Evolutionary conservation across 2,113 vertebrate genomes (phyloP).

Genomic region (Daphoenositta chrysoptera): DNA sequence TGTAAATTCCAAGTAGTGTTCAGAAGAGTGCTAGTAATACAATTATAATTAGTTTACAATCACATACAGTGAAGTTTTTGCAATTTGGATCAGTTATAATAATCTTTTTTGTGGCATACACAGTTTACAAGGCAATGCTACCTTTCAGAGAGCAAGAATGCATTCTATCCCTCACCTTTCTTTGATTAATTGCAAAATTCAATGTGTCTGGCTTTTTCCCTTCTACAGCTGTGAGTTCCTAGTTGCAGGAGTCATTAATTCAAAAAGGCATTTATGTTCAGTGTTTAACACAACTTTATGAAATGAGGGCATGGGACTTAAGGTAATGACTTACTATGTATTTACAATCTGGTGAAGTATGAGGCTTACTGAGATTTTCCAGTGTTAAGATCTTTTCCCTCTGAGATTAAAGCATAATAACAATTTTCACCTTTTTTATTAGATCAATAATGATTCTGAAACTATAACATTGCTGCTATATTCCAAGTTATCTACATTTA

Average conservation of each 20-base stretch:
- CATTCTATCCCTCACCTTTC: neutral
- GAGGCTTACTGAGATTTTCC: neutral
- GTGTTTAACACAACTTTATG: neutral
- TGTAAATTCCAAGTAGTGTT: neutral
- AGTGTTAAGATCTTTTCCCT: neutral
- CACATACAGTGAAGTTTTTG: neutral
- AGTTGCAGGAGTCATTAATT: neutral
- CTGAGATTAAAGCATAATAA: neutral
- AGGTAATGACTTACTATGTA: neutral
- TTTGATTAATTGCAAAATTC: neutral
- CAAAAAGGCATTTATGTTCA: neutral
- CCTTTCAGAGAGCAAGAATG: neutral
- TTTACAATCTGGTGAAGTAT: neutral
- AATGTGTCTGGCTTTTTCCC: neutral
- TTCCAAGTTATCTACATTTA: neutral
- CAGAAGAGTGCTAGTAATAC: neutral
- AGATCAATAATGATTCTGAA: neutral
- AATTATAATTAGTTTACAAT: neutral
- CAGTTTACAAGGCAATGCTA: neutral
- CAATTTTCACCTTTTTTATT: neutral
- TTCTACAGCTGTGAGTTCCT: rapidly evolving
- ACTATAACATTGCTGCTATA: neutral
- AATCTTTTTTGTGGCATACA: neutral
- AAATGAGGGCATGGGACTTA: neutral
- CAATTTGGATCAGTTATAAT: neutral